Percentiles rank a stretch among this genome's conserved stretches.
Conservation (phyloP, 2,113 vertebrate species). For the Helogale parvula region DNA sequence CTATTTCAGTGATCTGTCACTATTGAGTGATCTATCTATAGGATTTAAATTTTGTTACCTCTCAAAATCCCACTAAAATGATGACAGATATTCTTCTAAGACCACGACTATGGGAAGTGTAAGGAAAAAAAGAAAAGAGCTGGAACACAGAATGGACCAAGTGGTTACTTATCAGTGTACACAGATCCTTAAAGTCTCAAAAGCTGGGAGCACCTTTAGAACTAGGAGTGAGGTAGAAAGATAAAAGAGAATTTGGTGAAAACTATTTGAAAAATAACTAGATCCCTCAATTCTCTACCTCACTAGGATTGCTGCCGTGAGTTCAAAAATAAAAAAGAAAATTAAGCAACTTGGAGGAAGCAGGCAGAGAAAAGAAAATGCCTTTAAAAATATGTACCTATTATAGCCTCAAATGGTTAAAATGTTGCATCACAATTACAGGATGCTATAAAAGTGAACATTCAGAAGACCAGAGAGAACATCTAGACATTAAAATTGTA, state of each 20-base stretch:
- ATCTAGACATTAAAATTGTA: slow-evolving; percentile 16
- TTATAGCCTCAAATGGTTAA: neutral
- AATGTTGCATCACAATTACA: slow-evolving; percentile 26
- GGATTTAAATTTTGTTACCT: neutral
- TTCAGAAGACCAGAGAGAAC: neutral
- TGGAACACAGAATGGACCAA: neutral
- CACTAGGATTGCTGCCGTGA: neutral
- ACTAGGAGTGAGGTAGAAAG: neutral
- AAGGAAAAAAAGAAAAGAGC: neutral
- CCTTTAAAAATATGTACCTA: neutral
- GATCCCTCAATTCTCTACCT: neutral
- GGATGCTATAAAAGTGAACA: slow-evolving; percentile 22
- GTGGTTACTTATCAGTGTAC: neutral
- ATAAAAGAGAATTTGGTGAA: neutral
- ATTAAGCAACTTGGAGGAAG: neutral
- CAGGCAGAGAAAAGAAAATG: neutral
- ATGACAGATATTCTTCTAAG: neutral
- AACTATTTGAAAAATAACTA: neutral
- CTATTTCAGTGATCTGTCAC: neutral
- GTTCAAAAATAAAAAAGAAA: slow-evolving; percentile 22
- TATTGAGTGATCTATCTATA: neutral
- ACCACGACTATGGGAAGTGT: neutral
- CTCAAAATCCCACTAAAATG: neutral
- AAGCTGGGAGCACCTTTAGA: neutral
- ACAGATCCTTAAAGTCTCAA: neutral